Evolutionary conservation across 2,113 vertebrate species (phyloP).

Genomic region (Rissa tridactyla): DNA sequence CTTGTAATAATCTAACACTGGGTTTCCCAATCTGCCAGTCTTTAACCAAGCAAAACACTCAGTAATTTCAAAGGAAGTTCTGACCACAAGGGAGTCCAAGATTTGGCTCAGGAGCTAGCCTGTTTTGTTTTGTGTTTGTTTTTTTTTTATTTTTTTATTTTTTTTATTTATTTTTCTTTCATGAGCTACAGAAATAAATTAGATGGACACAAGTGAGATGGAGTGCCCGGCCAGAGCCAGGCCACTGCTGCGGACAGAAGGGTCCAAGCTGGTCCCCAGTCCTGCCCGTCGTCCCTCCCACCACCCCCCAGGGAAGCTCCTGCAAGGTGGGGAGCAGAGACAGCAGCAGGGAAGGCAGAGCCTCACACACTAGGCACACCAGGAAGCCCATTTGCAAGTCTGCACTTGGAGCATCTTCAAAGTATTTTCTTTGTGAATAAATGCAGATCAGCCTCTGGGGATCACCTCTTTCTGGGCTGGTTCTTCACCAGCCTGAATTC

Average conservation of each 20-base stretch:
- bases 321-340: neutral
- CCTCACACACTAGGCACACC: neutral
- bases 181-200: neutral
- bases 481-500: neutral
- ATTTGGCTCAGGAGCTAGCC: neutral
- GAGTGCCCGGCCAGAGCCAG: neutral
- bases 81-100: neutral
- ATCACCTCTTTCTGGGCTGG: neutral
- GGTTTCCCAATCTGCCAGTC: neutral
- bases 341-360: neutral
- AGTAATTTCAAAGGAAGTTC: neutral
- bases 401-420: slow-evolving; percentile 28
- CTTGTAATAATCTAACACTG: neutral
- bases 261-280: neutral
- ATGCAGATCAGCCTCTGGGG: neutral
- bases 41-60: neutral
- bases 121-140: neutral
- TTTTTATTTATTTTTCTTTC: neutral
- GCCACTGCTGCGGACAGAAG: fast-evolving
- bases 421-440: neutral
- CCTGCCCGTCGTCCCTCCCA: fast-evolving
- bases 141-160: no score
- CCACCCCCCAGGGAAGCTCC: neutral
- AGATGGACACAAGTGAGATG: fast-evolving
- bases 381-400: slow-evolving; percentile 14